Conservation (phyloP, 2,888 invertebrate species). For the Acleris literana region DNA sequence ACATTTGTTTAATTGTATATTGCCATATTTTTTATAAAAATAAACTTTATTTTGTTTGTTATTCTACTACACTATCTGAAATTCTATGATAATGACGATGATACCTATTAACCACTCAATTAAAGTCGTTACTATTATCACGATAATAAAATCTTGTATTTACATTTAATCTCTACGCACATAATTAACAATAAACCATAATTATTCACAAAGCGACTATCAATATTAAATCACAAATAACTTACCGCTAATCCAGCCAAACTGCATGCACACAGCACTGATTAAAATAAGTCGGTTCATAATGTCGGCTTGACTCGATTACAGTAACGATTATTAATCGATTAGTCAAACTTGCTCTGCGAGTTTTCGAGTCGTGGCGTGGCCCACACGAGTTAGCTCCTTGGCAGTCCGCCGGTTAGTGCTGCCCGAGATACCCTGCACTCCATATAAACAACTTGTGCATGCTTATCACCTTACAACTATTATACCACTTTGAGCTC, state of each 20-base stretch:
- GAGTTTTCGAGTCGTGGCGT: background rate
- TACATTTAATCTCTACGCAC: too few relatives aligned
- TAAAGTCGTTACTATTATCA: too few relatives aligned
- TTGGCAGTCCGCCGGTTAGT: slow-evolving; percentile 17
- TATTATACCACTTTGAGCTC: slow-evolving; percentile 18
- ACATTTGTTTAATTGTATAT: too few relatives aligned
- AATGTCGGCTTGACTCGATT: slow-evolving; percentile 42
- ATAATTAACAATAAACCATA: too few relatives aligned
- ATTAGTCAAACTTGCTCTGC: slow-evolving; percentile 18
- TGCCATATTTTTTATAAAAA: too few relatives aligned
- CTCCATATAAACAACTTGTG: slow-evolving; percentile 28
- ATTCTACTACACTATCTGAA: too few relatives aligned
- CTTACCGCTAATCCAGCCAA: slow-evolving; percentile 56
- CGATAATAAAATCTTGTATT: too few relatives aligned
- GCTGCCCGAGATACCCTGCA: slow-evolving; percentile 17
- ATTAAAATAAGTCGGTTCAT: slow-evolving; percentile 57
- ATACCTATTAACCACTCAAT: too few relatives aligned
- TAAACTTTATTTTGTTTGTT: too few relatives aligned
- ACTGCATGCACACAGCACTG: slow-evolving; percentile 55
- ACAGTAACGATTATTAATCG: slow-evolving; percentile 23
- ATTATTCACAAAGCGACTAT: too few relatives aligned
- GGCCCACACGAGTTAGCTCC: slow-evolving; percentile 16
- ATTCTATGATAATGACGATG: too few relatives aligned
- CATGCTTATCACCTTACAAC: slow-evolving; percentile 25
- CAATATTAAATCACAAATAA: slow-evolving; percentile 23